These are phyloP conservation scores for Leguminivora glycinivorella DNA, from an alignment of 1,140 invertebrate genomes.

Conservation along the genomic window DNA sequence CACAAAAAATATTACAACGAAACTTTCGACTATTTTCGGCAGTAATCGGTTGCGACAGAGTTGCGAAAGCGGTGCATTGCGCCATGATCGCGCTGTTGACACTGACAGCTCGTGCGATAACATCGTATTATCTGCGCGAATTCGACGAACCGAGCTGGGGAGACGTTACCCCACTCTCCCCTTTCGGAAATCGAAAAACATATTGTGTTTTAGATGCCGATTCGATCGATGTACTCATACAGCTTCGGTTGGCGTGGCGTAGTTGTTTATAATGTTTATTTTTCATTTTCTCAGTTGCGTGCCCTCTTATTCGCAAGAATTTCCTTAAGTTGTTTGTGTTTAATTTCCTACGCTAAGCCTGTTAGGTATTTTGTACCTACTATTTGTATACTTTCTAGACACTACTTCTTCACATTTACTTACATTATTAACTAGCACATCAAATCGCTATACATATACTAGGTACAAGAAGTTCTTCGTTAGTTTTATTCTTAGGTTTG, in stretches of 20 bases:
- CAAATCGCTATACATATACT: background rate
- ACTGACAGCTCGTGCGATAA: conserved; percentile 47
- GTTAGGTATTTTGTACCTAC: background rate
- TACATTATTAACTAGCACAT: background rate
- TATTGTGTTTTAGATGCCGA: conserved; percentile 12
- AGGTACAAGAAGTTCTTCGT: background rate
- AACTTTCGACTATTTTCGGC: conserved; percentile 66
- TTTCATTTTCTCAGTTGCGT: background rate
- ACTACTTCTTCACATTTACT: too few relatives aligned
- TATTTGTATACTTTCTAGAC: background rate
- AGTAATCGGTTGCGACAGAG: conserved; percentile 55
- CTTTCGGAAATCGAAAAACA: conserved; percentile 9
- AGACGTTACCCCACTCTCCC: conserved; percentile 6
- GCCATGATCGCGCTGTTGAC: conserved; percentile 42
- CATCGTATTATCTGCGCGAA: conserved; percentile 53
- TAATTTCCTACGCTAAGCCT: background rate
- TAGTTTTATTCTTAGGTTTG: background rate
- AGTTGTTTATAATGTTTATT: background rate
- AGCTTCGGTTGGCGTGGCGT: background rate
- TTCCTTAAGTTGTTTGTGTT: background rate
- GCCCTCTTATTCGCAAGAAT: background rate
- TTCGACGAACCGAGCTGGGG: conserved; percentile 9
- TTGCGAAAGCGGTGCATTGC: conserved; percentile 65
- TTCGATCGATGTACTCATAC: background rate
- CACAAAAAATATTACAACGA: conserved; percentile 47